Base-by-base conservation (phyloP, 2,888 invertebrate genomes). In the Saturnia pavonia region DNA sequence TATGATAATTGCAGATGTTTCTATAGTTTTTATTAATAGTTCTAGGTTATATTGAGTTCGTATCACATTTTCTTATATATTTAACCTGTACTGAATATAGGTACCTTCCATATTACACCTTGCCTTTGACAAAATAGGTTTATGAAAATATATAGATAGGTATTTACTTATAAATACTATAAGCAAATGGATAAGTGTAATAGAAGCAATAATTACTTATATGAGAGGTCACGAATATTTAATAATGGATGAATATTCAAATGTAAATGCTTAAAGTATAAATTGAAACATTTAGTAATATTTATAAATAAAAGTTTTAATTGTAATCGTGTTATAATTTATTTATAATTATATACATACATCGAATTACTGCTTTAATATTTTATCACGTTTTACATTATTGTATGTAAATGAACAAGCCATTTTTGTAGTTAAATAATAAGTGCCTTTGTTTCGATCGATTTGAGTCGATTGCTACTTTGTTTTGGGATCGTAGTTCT, bases 231-330 rank as follows among this genome's bases (percentile, higher is more conserved):
- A 19, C 11, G 54, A 54, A 54, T 22, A n/a, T 22, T 48, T 19
- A 48, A 48, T 19, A 48, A 19, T 48, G 6, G 19, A 48, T 48
- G 48, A 48, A 69, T 69, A 48, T 69, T 69, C 27, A 69, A 66
- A 74, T 73, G 63, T 60, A 67, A 27, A 69, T 72, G 54, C 71
- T 71, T 70, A 69, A 77, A 78, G 77, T 76, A 75, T 76, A 74
- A 72, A 77, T 70, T 71, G 73, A 79, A 80, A 79, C 22, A 22
- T 54, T 54, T 54, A 73, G 72, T 73, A 48, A 48, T 74, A 73
- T 77, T 80, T 80, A 34, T 72, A 80, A 80, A 80, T 78, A 74
- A 80, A 80, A 79, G 75, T 78, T 80, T 43, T 43, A 43, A 43
- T 43, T 43, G 43, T 43, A 7, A 43, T 43, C 9, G 43, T 9